A percentile compares a stretch with the other conserved stretches of the same genome.
Conservation (phyloP, 2,113 vertebrate species). For the Atractosteus spatula region DNA sequence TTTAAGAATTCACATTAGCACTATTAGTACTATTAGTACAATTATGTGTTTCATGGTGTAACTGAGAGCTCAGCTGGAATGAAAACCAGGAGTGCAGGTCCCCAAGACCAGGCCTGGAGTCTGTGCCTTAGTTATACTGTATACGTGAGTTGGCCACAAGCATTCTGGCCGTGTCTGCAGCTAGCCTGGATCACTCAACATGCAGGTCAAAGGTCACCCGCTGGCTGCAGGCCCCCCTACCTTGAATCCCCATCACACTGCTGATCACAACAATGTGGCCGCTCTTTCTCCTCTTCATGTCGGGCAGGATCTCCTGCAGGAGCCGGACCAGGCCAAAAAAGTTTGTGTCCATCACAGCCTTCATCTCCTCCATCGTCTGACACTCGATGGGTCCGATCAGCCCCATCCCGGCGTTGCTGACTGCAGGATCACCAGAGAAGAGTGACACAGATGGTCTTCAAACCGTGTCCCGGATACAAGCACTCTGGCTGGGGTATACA, state of each 20-base stretch:
- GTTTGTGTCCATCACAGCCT: slow-evolving; percentile 82
- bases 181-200: too few relatives aligned
- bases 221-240: slow-evolving; percentile 37
- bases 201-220: too few relatives aligned
- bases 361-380: slow-evolving; percentile 79
- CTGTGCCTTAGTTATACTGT: too few relatives aligned
- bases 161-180: too few relatives aligned
- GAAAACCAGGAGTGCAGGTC: too few relatives aligned
- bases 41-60: not conserved
- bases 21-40: not conserved
- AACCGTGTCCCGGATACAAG: not conserved
- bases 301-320: slow-evolving; percentile 76
- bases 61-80: too few relatives aligned
- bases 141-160: too few relatives aligned
- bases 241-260: slow-evolving; percentile 85
- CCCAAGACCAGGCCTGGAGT: too few relatives aligned
- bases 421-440: slow-evolving; percentile 47
- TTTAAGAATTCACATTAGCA: too few relatives aligned
- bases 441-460: not conserved
- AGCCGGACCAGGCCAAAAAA: slow-evolving; percentile 80
- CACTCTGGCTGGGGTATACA: too few relatives aligned
- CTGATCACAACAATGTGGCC: slow-evolving; percentile 82
- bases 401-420: slow-evolving; percentile 82
- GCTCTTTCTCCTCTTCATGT: slow-evolving; percentile 80
- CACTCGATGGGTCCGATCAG: slow-evolving; percentile 82